Conservation (phyloP, 2,888 invertebrate genomes). For the Trilocha varians region DNA sequence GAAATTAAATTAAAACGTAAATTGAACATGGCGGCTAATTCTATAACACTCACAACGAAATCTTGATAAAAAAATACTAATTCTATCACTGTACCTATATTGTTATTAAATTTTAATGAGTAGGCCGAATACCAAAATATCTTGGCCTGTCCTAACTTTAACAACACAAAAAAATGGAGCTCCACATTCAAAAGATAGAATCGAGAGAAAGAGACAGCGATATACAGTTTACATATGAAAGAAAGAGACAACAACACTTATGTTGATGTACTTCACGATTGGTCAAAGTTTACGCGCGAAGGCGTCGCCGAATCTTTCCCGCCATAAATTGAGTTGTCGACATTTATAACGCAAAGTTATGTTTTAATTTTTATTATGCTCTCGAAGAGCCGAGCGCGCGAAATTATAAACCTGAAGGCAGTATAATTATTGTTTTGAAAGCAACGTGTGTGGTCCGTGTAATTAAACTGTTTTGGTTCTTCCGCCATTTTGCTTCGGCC, state of each 20-base stretch:
- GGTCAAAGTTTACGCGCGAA: slow-evolving; percentile 47
- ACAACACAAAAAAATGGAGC: slow-evolving; percentile 5
- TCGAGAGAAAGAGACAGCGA: slow-evolving; percentile 7
- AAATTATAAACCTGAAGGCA: slow-evolving; percentile 59
- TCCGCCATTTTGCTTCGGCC: slow-evolving; percentile 32
- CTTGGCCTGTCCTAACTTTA: slow-evolving; percentile 16
- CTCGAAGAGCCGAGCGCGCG: slow-evolving; percentile 40
- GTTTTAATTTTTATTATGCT: slow-evolving; percentile 62
- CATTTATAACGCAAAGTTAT: slow-evolving; percentile 69
- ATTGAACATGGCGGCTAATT: too few species aligned
- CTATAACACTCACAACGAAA: too few species aligned
- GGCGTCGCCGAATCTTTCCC: slow-evolving; percentile 61
- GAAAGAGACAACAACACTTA: slow-evolving; percentile 37
- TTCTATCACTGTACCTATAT: slow-evolving; percentile 47
- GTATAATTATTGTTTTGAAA: slow-evolving; percentile 67
- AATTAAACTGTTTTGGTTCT: slow-evolving; percentile 54
- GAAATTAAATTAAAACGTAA: too few species aligned
- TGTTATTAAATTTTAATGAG: slow-evolving; percentile 46
- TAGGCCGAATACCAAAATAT: slow-evolving; percentile 22
- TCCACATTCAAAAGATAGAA: too few species aligned
- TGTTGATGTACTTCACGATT: slow-evolving; percentile 43
- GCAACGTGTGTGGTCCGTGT: slow-evolving; percentile 63
- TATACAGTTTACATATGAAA: slow-evolving; percentile 12
- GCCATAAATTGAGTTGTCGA: slow-evolving; percentile 75
- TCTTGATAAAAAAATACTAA: slow-evolving; percentile 35